These are phyloP conservation scores for Microchrysa polita DNA, from an alignment of 2,888 invertebrate genomes.

Conservation along the genomic window DNA sequence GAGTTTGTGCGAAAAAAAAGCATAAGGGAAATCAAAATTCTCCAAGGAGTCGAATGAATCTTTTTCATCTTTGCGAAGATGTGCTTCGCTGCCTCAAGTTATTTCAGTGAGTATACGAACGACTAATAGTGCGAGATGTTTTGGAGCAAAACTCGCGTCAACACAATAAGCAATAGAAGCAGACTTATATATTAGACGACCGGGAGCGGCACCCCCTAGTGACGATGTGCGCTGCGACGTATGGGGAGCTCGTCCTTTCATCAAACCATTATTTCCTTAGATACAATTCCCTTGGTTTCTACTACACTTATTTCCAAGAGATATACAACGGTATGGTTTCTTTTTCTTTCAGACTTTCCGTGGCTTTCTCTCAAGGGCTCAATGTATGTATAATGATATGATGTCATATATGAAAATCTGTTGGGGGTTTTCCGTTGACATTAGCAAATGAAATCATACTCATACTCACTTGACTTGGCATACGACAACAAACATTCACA, in stretches of 20 bases:
- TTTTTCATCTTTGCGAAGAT: background rate
- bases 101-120: background rate
- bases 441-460: slow-evolving; percentile 49
- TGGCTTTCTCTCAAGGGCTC: background rate
- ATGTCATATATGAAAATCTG: slow-evolving; percentile 45
- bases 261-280: slow-evolving; percentile 18
- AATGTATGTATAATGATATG: slow-evolving; percentile 7
- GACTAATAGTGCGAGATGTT: too few relatives aligned
- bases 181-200: background rate
- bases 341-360: slow-evolving; percentile 29
- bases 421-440: slow-evolving; percentile 44
- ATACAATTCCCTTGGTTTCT: slow-evolving; percentile 1
- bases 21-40: slow-evolving; percentile 25
- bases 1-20: slow-evolving; percentile 4
- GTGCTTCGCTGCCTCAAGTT: background rate
- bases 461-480: slow-evolving; percentile 26
- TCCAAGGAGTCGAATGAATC: slow-evolving; percentile 19
- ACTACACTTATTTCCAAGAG: background rate
- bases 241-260: slow-evolving; percentile 8
- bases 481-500: background rate
- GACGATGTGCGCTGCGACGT: background rate
- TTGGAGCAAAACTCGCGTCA: too few relatives aligned
- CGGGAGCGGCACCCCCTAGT: slow-evolving; percentile 32
- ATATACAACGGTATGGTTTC: background rate
- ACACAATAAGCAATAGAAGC: background rate